Evolutionary conservation across 2,888 invertebrate genomes (phyloP).

Genomic region (Orgyia antiqua): DNA sequence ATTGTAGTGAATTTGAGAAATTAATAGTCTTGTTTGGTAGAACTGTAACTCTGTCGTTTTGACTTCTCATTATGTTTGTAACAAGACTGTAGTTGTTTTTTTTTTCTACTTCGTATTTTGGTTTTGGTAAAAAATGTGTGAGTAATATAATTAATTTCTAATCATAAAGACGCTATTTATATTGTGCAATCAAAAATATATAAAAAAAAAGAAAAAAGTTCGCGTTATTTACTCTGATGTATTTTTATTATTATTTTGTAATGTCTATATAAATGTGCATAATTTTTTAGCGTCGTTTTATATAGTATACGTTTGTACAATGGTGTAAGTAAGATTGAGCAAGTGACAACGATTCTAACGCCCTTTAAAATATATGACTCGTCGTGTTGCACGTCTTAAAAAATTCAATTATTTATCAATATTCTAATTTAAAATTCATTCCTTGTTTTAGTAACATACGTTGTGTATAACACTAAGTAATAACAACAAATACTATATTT

Average conservation of each 20-base stretch:
- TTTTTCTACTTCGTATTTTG: slow-evolving; percentile 27
- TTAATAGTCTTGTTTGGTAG: slow-evolving; percentile 1
- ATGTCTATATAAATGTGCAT: too few species aligned
- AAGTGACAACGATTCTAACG: slow-evolving; percentile 24
- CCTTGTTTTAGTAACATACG: slow-evolving; percentile 59
- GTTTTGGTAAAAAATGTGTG: slow-evolving; percentile 31
- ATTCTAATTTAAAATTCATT: slow-evolving; percentile 51
- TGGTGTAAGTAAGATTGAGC: slow-evolving; percentile 31
- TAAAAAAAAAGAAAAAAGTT: slow-evolving; percentile 9
- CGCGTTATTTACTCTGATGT: too few species aligned
- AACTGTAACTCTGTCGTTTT: slow-evolving; percentile 3
- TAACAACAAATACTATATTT: slow-evolving; percentile 31
- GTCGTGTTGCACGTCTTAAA: slow-evolving; percentile 25
- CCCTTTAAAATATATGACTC: slow-evolving; percentile 15
- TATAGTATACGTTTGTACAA: slow-evolving; percentile 13
- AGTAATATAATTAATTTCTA: slow-evolving; percentile 14
- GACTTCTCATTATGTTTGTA: slow-evolving; percentile 26
- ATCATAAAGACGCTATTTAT: slow-evolving; percentile 19
- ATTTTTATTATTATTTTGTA: too few species aligned
- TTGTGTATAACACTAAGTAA: slow-evolving; percentile 41
- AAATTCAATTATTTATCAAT: slow-evolving; percentile 44
- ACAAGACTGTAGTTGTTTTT: slow-evolving; percentile 25
- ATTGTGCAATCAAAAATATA: slow-evolving; percentile 9
- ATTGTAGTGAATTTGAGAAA: slow-evolving; percentile 3
- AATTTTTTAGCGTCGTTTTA: slow-evolving; percentile 23